Evolutionary conservation across 2,113 vertebrate genomes (phyloP).

Genomic region (Himantopus leucocephalus): DNA sequence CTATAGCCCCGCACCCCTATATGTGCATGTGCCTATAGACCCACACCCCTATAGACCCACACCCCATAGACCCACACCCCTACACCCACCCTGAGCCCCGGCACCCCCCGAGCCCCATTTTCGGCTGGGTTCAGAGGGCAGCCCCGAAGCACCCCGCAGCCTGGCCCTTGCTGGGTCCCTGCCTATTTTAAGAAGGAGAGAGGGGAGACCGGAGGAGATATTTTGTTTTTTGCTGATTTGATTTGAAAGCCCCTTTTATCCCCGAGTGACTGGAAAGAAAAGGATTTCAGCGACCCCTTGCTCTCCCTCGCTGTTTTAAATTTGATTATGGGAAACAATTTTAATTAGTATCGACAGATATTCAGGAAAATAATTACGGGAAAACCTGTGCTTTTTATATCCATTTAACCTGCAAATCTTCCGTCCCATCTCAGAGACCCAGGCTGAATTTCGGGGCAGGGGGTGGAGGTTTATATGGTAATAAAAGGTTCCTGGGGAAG

Average conservation of each 20-base stretch:
- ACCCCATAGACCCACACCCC: too few species aligned
- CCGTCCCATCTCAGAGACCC: background rate
- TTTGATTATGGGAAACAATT: slow-evolving; percentile 35
- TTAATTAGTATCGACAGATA: slow-evolving; percentile 50
- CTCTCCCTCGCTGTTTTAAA: background rate
- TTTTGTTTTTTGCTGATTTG: background rate
- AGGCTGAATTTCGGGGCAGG: background rate
- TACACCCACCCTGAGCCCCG: background rate
- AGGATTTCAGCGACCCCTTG: background rate
- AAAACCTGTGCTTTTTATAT: background rate
- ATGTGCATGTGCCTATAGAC: too few species aligned
- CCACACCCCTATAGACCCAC: too few species aligned
- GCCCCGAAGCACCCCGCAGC: background rate
- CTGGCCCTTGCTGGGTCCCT: background rate
- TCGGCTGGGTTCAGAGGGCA: background rate
- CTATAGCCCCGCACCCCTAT: too few species aligned
- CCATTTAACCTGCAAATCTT: background rate
- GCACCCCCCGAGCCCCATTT: background rate
- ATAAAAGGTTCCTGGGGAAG: background rate
- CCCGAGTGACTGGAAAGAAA: background rate
- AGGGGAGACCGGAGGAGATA: background rate
- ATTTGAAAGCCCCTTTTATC: background rate
- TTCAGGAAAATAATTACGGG: slow-evolving; percentile 7
- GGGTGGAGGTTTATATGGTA: background rate
- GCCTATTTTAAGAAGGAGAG: background rate